Evolutionary conservation across 2,113 vertebrate species (phyloP), one percentile per base, ranked within the genome.

Genomic region (Gnathonemus longibarbis): DNA sequence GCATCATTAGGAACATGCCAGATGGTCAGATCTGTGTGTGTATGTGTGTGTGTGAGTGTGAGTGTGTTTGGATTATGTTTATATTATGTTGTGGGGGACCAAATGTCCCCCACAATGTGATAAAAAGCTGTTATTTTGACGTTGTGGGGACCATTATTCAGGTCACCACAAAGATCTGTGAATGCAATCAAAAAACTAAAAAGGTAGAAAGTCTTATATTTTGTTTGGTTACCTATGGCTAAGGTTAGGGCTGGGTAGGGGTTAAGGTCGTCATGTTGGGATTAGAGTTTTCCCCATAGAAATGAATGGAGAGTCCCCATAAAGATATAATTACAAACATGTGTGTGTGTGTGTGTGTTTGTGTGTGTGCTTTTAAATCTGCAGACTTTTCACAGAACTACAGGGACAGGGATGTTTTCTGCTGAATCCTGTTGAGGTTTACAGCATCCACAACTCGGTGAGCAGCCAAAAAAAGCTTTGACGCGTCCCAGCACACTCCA

Each of bases 1-100:
- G 56, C 62, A 87, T 70, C 19, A 42, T 85, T 87, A 49, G 15
- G 45, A 77, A 90, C 66, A 53, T 74, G 87, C 56, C 89, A 90
- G 84, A 90, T 90, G 89, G 89, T 48, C 27, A 56, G 35, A 50
- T 31, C 4, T 45, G 46, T 49, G 31, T 53, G 21, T 84, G 83
- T 77, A 58, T 70, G 70, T 17, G 31, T 1, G 62, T 77, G 88
- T 70, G 70, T 17, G 31, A 1, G 62, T 66, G 62, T 66, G 24
- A 10, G n/a, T 70, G 62, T 70, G 62, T 70, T n/a, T 70, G 53
- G 53, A 56, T 56, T 56, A 56, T 21, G 5, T 21, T 56, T 56
- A 56, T 56, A 56, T 21, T 56, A 56, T 56, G 53, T 56, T 21
- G 53, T 53, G 52, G 52, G 52, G 52, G 52, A 5, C 17, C 52